Conservation (phyloP, 1,140 invertebrate species). For the Pogonognathellus flavescens region DNA sequence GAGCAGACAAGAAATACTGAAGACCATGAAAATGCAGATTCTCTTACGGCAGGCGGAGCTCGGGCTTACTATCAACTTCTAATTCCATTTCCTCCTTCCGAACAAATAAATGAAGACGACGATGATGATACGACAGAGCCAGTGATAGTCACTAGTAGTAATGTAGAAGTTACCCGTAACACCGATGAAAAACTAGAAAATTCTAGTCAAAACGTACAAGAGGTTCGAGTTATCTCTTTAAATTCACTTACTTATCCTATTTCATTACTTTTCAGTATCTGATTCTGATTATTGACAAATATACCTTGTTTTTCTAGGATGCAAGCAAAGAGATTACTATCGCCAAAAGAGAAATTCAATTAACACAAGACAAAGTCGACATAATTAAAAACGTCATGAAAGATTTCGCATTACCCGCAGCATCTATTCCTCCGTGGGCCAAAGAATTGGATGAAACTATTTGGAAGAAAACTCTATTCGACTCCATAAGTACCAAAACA, state of each 20-base stretch:
- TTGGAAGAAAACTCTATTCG: conserved; percentile 59
- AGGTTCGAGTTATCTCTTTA: no score
- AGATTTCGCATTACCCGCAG: conserved; percentile 54
- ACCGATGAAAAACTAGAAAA: no score
- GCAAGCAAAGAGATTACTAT: not conserved
- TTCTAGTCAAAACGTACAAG: no score
- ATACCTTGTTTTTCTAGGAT: not conserved
- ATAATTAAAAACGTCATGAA: conserved; percentile 64
- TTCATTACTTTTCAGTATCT: not conserved
- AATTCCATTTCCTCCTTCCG: conserved; percentile 52
- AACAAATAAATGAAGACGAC: not conserved
- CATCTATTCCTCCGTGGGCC: conserved; percentile 60
- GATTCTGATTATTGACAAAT: not conserved
- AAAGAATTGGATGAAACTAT: conserved; percentile 59
- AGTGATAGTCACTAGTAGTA: no score
- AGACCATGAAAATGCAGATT: not conserved
- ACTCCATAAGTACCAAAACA: not conserved
- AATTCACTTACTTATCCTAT: not conserved
- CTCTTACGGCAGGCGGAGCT: not conserved
- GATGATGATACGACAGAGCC: not conserved
- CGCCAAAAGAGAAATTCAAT: conserved; percentile 58
- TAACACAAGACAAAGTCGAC: conserved; percentile 60
- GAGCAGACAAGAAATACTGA: not conserved
- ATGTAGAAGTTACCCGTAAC: no score
- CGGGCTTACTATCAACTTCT: conserved; percentile 57